Evolutionary conservation across 2,888 invertebrate species (phyloP).

Genomic region (Diplazon laetatorius): DNA sequence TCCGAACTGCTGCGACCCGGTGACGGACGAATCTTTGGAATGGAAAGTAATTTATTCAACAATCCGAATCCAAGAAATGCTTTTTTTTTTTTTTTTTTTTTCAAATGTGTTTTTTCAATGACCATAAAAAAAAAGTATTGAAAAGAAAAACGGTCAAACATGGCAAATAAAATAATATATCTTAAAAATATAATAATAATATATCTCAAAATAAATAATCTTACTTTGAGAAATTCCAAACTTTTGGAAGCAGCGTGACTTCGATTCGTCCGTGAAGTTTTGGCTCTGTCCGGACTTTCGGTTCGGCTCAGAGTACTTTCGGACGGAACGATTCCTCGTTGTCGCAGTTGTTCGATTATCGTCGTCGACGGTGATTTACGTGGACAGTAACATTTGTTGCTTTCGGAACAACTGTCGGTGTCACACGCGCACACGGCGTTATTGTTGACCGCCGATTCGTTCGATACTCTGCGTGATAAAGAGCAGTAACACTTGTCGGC

Average conservation of each 20-base stretch:
- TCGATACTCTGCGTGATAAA: constrained; percentile 79
- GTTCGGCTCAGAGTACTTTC: constrained; percentile 77
- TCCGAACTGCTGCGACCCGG: constrained; percentile 83
- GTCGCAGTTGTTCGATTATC: constrained; percentile 83
- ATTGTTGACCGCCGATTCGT: constrained; percentile 81
- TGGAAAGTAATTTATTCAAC: not conserved
- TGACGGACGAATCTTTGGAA: constrained; percentile 73
- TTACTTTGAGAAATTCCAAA: constrained; percentile 80
- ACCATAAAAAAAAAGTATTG: not conserved
- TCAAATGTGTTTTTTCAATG: too few species aligned
- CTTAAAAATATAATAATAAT: not conserved
- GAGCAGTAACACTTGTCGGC: constrained; percentile 95
- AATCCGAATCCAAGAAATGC: not conserved
- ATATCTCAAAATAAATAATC: not conserved
- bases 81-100: too few species aligned
- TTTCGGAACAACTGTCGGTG: constrained; percentile 93
- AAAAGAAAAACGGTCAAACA: constrained; percentile 19
- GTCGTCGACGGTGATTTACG: constrained; percentile 78
- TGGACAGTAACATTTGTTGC: constrained; percentile 93
- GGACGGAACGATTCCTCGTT: constrained; percentile 83
- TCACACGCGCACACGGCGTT: constrained; percentile 89
- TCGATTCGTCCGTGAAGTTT: constrained; percentile 67
- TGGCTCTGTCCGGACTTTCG: constrained; percentile 73
- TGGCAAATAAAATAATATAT: not conserved
- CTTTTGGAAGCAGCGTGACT: constrained; percentile 78